Percentiles rank a stretch among this genome's conserved stretches.
phyloP scores from a whole-genome alignment of 2,888 invertebrate genomes.

The Caenorhabditis sp. region DNA sequence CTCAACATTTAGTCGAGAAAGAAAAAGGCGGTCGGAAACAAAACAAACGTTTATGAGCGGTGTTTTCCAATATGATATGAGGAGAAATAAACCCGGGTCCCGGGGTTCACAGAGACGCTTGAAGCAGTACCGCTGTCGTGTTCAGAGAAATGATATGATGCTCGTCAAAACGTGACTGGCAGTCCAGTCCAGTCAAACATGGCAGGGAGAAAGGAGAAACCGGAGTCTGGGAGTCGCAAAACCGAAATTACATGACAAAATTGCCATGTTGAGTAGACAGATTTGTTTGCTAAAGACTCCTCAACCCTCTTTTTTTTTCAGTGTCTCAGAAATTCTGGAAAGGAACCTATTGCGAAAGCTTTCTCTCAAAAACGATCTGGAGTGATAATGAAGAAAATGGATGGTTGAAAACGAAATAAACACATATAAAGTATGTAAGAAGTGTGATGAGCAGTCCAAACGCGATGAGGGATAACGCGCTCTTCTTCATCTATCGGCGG shows the following conservation, averaged over 20 bases:
- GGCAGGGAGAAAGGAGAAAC: constrained; percentile 27
- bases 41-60: constrained; percentile 59
- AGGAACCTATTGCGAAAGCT: constrained; percentile 13
- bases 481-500: constrained; percentile 62
- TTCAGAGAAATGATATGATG: constrained; percentile 63
- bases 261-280: constrained; percentile 56
- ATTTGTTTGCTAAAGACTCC: constrained; percentile 49
- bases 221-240: constrained; percentile 43
- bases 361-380: not conserved
- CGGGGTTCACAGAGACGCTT: constrained; percentile 22
- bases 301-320: not conserved
- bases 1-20: constrained; percentile 37
- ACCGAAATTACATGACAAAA: constrained; percentile 61
- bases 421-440: constrained; percentile 42
- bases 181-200: constrained; percentile 54
- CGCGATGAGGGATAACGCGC: constrained; percentile 57
- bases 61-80: constrained; percentile 49
- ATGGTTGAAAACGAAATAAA: constrained; percentile 43
- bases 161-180: constrained; percentile 62
- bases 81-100: constrained; percentile 31
- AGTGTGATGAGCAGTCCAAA: constrained; percentile 59
- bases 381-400: constrained; percentile 37
- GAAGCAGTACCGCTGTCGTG: constrained; percentile 47
- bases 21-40: constrained; percentile 53
- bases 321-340: not conserved